Evolutionary conservation across 2,888 invertebrate species (phyloP).

Genomic region (Neoitamus cyanurus): DNA sequence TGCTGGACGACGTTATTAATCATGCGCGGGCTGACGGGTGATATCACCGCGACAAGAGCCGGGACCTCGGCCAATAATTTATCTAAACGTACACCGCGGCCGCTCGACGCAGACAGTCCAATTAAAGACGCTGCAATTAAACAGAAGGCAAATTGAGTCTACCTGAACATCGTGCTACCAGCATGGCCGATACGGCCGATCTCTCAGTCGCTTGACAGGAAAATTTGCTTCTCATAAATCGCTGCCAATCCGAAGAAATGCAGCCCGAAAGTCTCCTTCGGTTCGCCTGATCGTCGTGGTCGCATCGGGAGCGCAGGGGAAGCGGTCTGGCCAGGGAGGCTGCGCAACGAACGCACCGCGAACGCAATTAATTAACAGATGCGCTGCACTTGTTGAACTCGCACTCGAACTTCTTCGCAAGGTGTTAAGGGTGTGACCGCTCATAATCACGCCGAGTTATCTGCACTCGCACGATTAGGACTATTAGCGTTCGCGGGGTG

Average conservation of each 20-base stretch:
- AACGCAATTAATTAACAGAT: constrained; percentile 51
- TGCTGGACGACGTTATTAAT: constrained; percentile 45
- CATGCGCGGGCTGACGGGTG: constrained; percentile 48
- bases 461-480: constrained; percentile 13
- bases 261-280: not conserved
- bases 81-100: constrained; percentile 43
- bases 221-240: constrained; percentile 51
- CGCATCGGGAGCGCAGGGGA: not conserved
- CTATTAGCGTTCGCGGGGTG: not conserved
- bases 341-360: not conserved
- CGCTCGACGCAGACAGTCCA: constrained; percentile 47
- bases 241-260: constrained; percentile 48
- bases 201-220: constrained; percentile 47
- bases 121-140: constrained; percentile 52
- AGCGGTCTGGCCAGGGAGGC: not conserved
- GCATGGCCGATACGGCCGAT: constrained; percentile 22
- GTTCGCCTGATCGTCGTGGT: not conserved
- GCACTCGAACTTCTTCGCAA: constrained; percentile 35
- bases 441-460: constrained; percentile 20
- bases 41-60: constrained; percentile 49
- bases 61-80: constrained; percentile 47
- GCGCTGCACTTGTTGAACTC: constrained; percentile 49
- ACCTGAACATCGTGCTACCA: constrained; percentile 35
- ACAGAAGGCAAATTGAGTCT: constrained; percentile 52
- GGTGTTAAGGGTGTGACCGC: constrained; percentile 42